Evolutionary conservation across 1,140 invertebrate genomes (phyloP).

Genomic region (Thalassaphorura encarpata): DNA sequence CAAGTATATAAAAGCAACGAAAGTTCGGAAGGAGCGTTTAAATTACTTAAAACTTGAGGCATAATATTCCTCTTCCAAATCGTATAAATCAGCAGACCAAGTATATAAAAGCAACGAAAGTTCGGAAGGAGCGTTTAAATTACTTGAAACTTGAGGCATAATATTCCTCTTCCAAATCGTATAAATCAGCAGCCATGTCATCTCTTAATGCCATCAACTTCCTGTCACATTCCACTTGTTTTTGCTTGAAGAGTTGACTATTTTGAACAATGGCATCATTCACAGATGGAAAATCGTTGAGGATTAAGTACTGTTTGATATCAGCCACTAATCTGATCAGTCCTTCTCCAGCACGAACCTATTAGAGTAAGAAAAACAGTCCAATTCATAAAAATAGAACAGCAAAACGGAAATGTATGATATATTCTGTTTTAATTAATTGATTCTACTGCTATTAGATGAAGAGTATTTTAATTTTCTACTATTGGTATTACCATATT

Average conservation of each 20-base stretch:
- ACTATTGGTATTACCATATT: constrained; percentile 83
- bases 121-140: not conserved
- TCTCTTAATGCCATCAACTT: constrained; percentile 84
- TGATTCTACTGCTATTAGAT: too few species aligned
- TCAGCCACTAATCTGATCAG: constrained; percentile 93
- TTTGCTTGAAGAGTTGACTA: constrained; percentile 74
- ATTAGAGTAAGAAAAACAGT: not conserved
- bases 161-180: constrained; percentile 95
- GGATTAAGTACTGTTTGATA: constrained; percentile 90
- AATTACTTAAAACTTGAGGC: constrained; percentile 78
- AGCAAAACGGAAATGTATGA: not conserved
- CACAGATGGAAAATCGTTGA: constrained; percentile 94
- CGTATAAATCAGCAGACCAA: constrained; percentile 86
- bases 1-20: not conserved
- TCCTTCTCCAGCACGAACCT: constrained; percentile 84
- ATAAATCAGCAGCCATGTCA: constrained; percentile 89
- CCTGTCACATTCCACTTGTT: constrained; percentile 84
- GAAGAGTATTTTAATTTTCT: too few species aligned
- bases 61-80: constrained; percentile 96
- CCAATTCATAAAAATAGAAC: not conserved
- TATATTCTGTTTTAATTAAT: not conserved
- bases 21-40: not conserved
- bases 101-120: not conserved
- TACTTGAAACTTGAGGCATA: constrained; percentile 89
- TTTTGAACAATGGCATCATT: constrained; percentile 91